phyloP scores from a whole-genome alignment of 1,140 invertebrate genomes.

The Lordiphosa mommai region DNA sequence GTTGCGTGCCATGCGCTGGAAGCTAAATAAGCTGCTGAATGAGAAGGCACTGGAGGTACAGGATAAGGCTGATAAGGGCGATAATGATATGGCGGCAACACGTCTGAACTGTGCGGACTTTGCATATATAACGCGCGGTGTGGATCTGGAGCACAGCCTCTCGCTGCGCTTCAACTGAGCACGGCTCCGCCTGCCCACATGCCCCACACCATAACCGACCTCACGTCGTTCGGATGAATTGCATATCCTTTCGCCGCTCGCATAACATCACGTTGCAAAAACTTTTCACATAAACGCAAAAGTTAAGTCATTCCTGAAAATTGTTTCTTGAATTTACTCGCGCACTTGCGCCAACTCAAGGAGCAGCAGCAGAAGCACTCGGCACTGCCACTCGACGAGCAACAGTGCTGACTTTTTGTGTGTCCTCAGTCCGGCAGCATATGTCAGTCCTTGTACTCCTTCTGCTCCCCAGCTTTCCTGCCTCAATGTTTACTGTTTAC shows the following conservation, averaged over 20 bases:
- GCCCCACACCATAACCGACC: not conserved
- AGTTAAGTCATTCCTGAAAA: slow-evolving; percentile 77
- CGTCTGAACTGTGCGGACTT: slow-evolving; percentile 25
- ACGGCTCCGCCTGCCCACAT: too few relatives aligned
- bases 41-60: slow-evolving; percentile 8
- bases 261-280: slow-evolving; percentile 72
- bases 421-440: slow-evolving; percentile 35
- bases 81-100: not conserved
- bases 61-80: not conserved
- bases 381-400: slow-evolving; percentile 42
- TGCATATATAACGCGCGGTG: slow-evolving; percentile 31
- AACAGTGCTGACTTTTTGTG: slow-evolving; percentile 39
- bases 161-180: slow-evolving; percentile 35
- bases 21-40: slow-evolving; percentile 19
- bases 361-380: slow-evolving; percentile 3
- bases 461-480: not conserved
- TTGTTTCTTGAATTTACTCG: slow-evolving; percentile 76
- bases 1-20: slow-evolving; percentile 30
- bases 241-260: slow-evolving; percentile 50
- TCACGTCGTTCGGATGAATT: slow-evolving; percentile 18
- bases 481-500: slow-evolving; percentile 6
- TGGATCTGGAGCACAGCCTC: slow-evolving; percentile 46
- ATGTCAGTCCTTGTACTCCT: slow-evolving; percentile 6
- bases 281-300: slow-evolving; percentile 77
- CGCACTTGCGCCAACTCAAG: slow-evolving; percentile 39